phyloP scores from a whole-genome alignment of 2,797 vertebrate genomes.

The Ibycter americanus region DNA sequence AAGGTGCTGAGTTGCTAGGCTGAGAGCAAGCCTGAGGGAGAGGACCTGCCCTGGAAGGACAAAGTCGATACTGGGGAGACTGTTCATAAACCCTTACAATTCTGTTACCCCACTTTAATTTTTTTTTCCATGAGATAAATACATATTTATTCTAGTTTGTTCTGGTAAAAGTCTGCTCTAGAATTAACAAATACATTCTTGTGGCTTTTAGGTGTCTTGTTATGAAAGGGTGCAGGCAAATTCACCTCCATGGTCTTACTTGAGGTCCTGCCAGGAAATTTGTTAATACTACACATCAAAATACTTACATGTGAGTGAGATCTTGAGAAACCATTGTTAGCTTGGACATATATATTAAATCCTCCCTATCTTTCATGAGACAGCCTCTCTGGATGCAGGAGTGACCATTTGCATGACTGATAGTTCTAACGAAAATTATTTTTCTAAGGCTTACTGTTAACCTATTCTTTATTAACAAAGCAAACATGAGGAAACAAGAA shows the following conservation, averaged over 20 bases:
- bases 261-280: not conserved
- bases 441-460: not conserved
- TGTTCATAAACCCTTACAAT: rapidly evolving
- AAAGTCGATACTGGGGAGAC: too few species aligned
- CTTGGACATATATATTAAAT: not conserved
- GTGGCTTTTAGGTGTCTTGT: not conserved
- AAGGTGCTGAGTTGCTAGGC: not conserved
- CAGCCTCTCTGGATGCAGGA: not conserved
- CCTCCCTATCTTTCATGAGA: not conserved
- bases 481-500: not conserved
- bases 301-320: rapidly evolving
- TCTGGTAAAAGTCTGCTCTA: not conserved
- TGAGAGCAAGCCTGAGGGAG: not conserved
- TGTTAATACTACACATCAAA: not conserved
- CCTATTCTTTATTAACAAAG: not conserved
- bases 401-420: not conserved
- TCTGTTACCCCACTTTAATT: rapidly evolving
- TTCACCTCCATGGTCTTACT: rapidly evolving
- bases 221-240: not conserved
- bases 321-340: not conserved
- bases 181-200: not conserved
- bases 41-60: not conserved
- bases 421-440: not conserved
- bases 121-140: not conserved
- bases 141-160: rapidly evolving